phyloP scores from a whole-genome alignment of 2,113 vertebrate species.

The Cheirogaleus medius region DNA sequence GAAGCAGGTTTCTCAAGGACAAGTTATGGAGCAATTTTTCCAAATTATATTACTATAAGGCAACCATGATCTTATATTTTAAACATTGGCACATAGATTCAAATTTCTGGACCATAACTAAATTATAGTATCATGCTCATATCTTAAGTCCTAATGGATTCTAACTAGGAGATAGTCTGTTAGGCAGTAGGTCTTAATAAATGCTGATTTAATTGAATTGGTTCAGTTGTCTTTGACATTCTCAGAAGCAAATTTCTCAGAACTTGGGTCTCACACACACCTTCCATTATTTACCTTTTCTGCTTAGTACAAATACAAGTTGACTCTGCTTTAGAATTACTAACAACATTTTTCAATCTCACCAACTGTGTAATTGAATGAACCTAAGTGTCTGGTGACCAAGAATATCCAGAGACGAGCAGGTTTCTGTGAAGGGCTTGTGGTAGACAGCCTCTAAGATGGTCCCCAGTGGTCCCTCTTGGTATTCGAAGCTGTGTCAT shows the following conservation, averaged over 20 bases:
- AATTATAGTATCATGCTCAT: background rate
- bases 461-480: background rate
- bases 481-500: background rate
- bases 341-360: background rate
- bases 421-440: background rate
- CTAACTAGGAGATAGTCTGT: background rate
- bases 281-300: background rate
- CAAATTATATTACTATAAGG: background rate
- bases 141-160: background rate
- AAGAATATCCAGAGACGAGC: background rate
- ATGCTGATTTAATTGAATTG: background rate
- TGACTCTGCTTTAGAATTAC: conserved; percentile 1
- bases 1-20: background rate
- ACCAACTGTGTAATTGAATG: background rate
- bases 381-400: background rate
- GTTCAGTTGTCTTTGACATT: background rate
- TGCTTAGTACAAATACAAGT: background rate
- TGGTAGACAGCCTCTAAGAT: background rate
- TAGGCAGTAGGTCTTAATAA: background rate
- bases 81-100: background rate
- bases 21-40: background rate
- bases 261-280: background rate
- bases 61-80: background rate
- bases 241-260: background rate
- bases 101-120: background rate